Base-by-base conservation (phyloP, 2,888 invertebrate genomes). In the Thalpophila matura region DNA sequence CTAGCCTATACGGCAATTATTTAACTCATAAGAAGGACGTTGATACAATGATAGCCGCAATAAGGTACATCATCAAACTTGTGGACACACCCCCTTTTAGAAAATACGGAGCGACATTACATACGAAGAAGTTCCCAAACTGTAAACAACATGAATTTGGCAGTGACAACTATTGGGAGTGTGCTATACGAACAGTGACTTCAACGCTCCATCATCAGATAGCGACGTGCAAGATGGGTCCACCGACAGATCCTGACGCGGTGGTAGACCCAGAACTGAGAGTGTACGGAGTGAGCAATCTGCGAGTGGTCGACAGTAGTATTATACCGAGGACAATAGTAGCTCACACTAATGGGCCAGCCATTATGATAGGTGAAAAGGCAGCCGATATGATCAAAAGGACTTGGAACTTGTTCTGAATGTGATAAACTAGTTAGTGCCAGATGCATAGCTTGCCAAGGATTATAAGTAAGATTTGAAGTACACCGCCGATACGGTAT, bases 291-390 rank as follows among this genome's bases (percentile, higher is more conserved):
- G 87, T 97, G 4, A 84, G 89, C 16, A 95, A 95, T 55, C 86
- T 97, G 24, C 90, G 97, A 61, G 96, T 97, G 0, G 96, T 96
- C 4, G 97, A 97, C 80, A 96, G 96, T 24, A 96, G 97, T 64
- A 92, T 97, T 18, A 96, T 97, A 85, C 97, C 97, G 1, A 91
- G 95, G 50, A 95, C 97, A 6, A 95, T 96, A 40, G 96, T 96
- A 7, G 96, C 96, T 0, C 97, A 97, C 85, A 97, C 97, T 0
- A 96, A 96, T 54, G 97, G 96, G 0, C 96, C 96, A 3, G 96
- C 96, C 0, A 96, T 97, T 37, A 97, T 97, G 97, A 96, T 97
- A 27, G 97, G 96, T 0, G 97, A 97, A 88, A 97, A 97, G 78
- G 97, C 95, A 3, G 95, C 97, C 0, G 97, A 96, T 83, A 91